Percentiles rank a stretch among this genome's conserved stretches.
phyloP scores from a whole-genome alignment of 2,797 vertebrate species.

The Vespertilio murinus region DNA sequence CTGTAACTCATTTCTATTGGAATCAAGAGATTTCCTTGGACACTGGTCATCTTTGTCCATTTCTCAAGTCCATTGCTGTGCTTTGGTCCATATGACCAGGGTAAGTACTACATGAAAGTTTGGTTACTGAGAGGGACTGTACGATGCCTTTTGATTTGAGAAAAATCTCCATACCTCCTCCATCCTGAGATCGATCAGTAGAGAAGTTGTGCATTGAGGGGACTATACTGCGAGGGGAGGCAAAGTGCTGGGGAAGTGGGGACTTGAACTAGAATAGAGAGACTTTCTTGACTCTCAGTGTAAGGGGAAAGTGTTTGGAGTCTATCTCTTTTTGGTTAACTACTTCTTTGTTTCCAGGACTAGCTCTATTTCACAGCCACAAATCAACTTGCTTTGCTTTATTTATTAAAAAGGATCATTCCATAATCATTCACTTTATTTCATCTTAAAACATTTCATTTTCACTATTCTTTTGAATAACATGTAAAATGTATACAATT shows the following conservation, averaged over 20 bases:
- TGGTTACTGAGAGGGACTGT: not conserved
- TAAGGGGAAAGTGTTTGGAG: not conserved
- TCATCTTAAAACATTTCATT: not conserved
- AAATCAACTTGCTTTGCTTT: slow-evolving; percentile 5
- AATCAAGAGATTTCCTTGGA: not conserved
- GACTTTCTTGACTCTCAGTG: not conserved
- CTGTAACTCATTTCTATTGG: not conserved
- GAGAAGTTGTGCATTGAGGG: not conserved
- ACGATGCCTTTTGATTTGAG: not conserved
- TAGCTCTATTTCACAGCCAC: not conserved
- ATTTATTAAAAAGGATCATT: not conserved
- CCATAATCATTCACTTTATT: not conserved
- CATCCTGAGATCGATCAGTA: not conserved
- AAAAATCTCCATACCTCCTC: not conserved
- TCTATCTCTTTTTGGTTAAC: not conserved
- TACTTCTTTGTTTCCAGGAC: not conserved
- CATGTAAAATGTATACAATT: not conserved
- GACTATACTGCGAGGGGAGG: not conserved
- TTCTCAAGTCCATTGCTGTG: not conserved
- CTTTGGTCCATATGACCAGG: not conserved
- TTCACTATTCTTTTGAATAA: not conserved
- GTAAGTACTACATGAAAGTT: not conserved
- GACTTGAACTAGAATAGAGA: not conserved
- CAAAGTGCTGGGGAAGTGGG: not conserved
- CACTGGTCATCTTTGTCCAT: not conserved